phyloP scores from a whole-genome alignment of 2,888 invertebrate species.

The Petrolisthes cinctipes region DNA sequence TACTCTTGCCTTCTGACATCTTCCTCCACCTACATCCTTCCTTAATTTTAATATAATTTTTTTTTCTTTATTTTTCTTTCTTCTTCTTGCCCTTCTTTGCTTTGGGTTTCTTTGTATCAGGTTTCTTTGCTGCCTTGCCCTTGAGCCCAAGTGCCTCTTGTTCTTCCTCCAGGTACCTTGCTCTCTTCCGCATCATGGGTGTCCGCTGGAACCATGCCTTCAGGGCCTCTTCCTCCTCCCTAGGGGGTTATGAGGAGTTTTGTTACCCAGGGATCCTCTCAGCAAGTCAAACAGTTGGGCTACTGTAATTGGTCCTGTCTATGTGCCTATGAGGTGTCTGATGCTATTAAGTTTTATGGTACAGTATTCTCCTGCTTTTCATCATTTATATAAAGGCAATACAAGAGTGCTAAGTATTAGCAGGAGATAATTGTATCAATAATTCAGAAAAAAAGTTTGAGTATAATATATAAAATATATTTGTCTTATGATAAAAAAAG shows the following conservation, averaged over 20 bases:
- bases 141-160: slow-evolving; percentile 68
- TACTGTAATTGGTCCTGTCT: no score
- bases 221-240: slow-evolving; percentile 66
- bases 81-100: neutral
- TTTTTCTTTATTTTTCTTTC: neutral
- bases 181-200: slow-evolving; percentile 83
- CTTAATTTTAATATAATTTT: neutral
- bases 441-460: no score
- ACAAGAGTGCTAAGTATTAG: no score
- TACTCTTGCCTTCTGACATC: neutral
- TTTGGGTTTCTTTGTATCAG: neutral
- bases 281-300: no score
- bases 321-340: no score
- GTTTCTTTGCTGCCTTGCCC: slow-evolving; percentile 38
- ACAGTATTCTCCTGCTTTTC: no score
- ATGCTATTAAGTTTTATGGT: no score
- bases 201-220: slow-evolving; percentile 79
- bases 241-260: slow-evolving; percentile 1
- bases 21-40: neutral
- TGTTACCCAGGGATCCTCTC: neutral
- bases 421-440: no score
- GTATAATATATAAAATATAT: no score
- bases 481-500: no score
- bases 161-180: slow-evolving; percentile 77
- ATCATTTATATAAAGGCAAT: no score